Evolutionary conservation across 2,888 invertebrate genomes (phyloP).

Genomic region (Caenorhabditis zanzibari): DNA sequence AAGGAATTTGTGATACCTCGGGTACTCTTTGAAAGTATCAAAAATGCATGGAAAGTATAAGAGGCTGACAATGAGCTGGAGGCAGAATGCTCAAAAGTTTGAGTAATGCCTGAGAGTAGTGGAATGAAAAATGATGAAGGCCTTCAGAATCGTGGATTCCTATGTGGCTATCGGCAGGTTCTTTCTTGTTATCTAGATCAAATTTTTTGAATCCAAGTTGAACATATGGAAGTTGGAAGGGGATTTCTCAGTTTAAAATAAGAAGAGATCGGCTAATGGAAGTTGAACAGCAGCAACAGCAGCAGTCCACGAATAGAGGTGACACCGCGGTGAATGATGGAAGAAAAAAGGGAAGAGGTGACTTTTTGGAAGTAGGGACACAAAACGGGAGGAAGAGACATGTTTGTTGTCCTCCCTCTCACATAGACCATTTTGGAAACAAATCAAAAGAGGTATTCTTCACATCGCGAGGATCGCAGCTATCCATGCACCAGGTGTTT

Average conservation of each 20-base stretch:
- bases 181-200: no score
- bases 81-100: neutral
- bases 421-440: conserved; percentile 36
- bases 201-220: no score
- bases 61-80: conserved; percentile 8
- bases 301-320: conserved; percentile 47
- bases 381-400: conserved; percentile 57
- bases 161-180: no score
- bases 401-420: conserved; percentile 37
- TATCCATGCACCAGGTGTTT: conserved; percentile 47
- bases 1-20: conserved; percentile 8
- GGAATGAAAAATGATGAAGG: neutral
- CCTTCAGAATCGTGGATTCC: no score
- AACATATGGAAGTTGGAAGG: no score
- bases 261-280: conserved; percentile 41
- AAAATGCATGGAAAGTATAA: conserved; percentile 45
- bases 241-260: neutral
- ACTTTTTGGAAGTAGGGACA: conserved; percentile 49
- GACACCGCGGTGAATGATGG: conserved; percentile 60
- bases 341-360: conserved; percentile 45
- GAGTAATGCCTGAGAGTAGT: neutral
- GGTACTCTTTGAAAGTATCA: conserved; percentile 14
- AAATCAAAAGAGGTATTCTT: conserved; percentile 53
- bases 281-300: conserved; percentile 55
- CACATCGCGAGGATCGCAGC: conserved; percentile 6